Percentiles rank a stretch among this genome's conserved stretches.
These are phyloP conservation scores for Eulemur albifrons DNA, from an alignment of 2,797 vertebrate species.

Conservation along the genomic window DNA sequence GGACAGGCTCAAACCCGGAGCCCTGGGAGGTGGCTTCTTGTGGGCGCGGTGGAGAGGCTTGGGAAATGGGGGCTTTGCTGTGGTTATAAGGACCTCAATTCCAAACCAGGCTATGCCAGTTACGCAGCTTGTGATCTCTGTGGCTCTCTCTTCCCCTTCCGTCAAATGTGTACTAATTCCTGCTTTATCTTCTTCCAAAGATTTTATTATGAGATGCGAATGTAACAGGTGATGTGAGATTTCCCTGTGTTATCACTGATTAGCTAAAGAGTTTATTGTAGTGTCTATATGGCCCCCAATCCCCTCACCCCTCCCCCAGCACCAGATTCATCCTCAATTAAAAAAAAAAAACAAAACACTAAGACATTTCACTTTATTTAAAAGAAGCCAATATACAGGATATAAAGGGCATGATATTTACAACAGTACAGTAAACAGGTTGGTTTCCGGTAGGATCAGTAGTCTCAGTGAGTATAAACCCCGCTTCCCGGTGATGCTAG, in stretches of 20 bases:
- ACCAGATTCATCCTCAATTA: not conserved
- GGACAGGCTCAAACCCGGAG: not conserved
- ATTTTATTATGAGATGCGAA: not conserved
- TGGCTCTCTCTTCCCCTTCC: not conserved
- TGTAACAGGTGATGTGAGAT: not conserved
- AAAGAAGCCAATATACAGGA: conserved; percentile 88
- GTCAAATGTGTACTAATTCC: not conserved
- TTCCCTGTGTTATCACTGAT: not conserved
- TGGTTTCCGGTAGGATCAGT: conserved; percentile 79
- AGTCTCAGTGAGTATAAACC: conserved; percentile 80
- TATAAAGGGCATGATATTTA: conserved; percentile 87
- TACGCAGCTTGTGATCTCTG: not conserved
- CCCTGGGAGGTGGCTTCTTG: not conserved
- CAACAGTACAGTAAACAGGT: conserved; percentile 83
- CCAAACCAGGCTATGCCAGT: not conserved
- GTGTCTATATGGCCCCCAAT: not conserved
- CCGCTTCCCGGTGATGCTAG: conserved; percentile 60
- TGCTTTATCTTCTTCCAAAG: not conserved
- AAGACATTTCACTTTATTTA: conserved; percentile 81
- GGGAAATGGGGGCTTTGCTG: not conserved
- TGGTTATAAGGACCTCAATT: not conserved
- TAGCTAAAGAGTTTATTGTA: not conserved
- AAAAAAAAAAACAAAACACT: not conserved
- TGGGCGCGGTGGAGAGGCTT: not conserved
- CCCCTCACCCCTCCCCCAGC: not conserved